phyloP scores from a whole-genome alignment of 2,113 vertebrate genomes.

The Alectura lathami region DNA sequence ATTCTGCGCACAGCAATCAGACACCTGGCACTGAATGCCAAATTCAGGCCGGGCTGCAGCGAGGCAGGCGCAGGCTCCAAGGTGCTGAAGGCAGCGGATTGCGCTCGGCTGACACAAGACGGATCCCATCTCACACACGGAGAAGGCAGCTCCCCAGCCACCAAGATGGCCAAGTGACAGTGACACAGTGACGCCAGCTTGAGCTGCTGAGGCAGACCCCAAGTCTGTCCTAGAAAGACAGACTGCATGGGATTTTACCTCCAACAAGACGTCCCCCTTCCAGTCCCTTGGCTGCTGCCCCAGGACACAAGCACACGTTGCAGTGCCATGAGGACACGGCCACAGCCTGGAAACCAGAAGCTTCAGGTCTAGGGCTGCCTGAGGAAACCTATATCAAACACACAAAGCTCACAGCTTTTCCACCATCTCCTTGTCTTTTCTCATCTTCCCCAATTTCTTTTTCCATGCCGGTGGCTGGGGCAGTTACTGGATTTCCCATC shows the following conservation, averaged over 20 bases:
- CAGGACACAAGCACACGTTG: rapidly evolving
- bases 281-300: neutral
- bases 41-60: neutral
- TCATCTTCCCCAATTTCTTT: neutral
- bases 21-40: neutral
- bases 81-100: neutral
- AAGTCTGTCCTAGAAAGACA: neutral
- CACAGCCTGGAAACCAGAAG: neutral
- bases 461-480: rapidly evolving
- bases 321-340: neutral
- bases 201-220: neutral
- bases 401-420: neutral
- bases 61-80: neutral
- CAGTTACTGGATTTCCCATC: neutral
- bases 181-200: neutral
- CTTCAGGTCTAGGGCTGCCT: too few species aligned
- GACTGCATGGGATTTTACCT: neutral
- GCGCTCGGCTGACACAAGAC: neutral
- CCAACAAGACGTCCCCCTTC: neutral
- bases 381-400: neutral
- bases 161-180: neutral
- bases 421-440: neutral
- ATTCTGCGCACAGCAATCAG: neutral
- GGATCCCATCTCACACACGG: neutral
- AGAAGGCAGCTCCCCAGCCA: neutral